These are phyloP conservation scores for Cataglyphis altisquamis DNA, from an alignment of 2,888 invertebrate species.

Conservation along the genomic window DNA sequence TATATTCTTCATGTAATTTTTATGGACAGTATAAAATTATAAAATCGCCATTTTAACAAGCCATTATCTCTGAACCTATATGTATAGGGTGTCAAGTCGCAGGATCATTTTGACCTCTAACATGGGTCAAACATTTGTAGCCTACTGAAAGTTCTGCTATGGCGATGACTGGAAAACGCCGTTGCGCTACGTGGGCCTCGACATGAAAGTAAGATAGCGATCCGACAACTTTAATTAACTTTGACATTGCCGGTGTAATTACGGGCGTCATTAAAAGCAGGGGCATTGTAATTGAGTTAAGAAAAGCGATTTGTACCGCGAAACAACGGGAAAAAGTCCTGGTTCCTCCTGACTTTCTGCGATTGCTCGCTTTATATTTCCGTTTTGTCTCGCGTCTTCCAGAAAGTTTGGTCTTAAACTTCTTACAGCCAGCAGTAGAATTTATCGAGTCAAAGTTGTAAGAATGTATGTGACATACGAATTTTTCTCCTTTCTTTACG, in stretches of 20 bases:
- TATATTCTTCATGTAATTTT: not conserved
- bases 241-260: constrained; percentile 77
- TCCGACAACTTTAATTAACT: constrained; percentile 78
- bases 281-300: constrained; percentile 78
- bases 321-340: constrained; percentile 66
- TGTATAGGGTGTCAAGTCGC: not conserved
- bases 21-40: not conserved
- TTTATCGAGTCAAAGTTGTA: not conserved
- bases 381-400: not conserved
- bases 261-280: constrained; percentile 73
- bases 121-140: constrained; percentile 26
- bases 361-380: constrained; percentile 46
- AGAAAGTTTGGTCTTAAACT: not conserved
- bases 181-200: constrained; percentile 63
- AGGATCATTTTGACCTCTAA: not conserved
- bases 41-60: not conserved
- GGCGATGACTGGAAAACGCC: constrained; percentile 58
- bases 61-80: not conserved
- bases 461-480: not conserved
- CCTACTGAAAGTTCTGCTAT: constrained; percentile 39
- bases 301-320: constrained; percentile 74
- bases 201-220: constrained; percentile 77
- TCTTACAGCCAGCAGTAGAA: not conserved
- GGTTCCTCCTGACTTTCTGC: not conserved
- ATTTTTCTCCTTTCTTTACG: not conserved